Evolutionary conservation across 2,888 invertebrate genomes (phyloP).

Genomic region (Coleophora flavipennella): DNA sequence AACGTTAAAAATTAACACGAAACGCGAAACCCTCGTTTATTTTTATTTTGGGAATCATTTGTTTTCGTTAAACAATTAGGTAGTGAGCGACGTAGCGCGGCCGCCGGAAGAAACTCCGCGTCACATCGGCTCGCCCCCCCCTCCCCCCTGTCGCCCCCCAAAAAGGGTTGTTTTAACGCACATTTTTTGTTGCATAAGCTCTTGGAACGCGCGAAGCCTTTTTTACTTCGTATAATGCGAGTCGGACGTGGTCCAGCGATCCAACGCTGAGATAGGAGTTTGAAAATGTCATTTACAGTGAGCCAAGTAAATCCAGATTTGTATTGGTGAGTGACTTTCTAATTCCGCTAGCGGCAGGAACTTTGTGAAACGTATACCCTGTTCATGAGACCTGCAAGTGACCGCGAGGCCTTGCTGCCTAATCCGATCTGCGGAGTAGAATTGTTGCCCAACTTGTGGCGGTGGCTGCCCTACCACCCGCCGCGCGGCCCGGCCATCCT

Average conservation of each 20-base stretch:
- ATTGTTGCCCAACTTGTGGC: constrained; percentile 54
- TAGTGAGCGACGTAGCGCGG: constrained; percentile 42
- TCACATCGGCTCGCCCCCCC: constrained; percentile 48
- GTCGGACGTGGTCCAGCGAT: constrained; percentile 32
- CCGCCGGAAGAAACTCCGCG: constrained; percentile 56
- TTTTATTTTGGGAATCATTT: constrained; percentile 68
- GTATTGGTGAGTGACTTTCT: constrained; percentile 66
- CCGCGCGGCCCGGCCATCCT: constrained; percentile 15
- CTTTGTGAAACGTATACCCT: constrained; percentile 69
- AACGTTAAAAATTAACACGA: constrained; percentile 55
- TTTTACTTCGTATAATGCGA: constrained; percentile 36
- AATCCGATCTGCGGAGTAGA: constrained; percentile 57
- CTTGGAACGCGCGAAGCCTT: constrained; percentile 38
- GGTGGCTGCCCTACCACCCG: constrained; percentile 17
- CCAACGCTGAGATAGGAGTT: constrained; percentile 36
- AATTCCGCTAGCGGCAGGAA: constrained; percentile 56
- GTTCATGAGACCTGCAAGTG: constrained; percentile 58
- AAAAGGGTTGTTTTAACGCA: constrained; percentile 57
- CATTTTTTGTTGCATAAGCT: constrained; percentile 61
- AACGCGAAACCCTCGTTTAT: constrained; percentile 66
- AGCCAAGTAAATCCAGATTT: constrained; percentile 62
- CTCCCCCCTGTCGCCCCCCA: constrained; percentile 37
- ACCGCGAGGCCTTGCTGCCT: constrained; percentile 54
- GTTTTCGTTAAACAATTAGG: constrained; percentile 70
- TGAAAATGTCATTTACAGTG: constrained; percentile 60